A percentile compares a stretch with the other conserved stretches of the same genome.
Conservation (phyloP, 2,113 vertebrate species). For the Saccopteryx leptura region DNA sequence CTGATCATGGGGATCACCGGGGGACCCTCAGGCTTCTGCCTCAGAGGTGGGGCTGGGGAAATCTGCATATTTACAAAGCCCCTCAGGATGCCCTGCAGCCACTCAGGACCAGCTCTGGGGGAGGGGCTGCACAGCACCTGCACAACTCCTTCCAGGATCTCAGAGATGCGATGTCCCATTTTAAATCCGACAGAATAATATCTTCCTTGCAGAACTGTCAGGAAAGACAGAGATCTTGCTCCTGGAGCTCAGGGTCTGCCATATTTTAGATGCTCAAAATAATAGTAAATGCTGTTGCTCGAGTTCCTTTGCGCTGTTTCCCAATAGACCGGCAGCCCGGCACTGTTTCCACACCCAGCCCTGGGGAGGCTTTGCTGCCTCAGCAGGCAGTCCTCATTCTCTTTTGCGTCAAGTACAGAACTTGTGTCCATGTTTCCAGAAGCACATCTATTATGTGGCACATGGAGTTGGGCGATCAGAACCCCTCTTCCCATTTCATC, state of each 20-base stretch:
- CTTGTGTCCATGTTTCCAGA: background rate
- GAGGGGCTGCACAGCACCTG: background rate
- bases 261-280: background rate
- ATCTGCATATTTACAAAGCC: background rate
- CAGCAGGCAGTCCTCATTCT: background rate
- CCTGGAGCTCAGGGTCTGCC: background rate
- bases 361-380: background rate
- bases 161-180: background rate
- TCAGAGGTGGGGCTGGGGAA: background rate
- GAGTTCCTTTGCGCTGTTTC: background rate
- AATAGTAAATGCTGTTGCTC: too few species aligned
- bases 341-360: too few species aligned
- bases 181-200: background rate
- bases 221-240: background rate
- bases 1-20: background rate
- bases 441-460: background rate
- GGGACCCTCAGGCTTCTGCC: background rate
- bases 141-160: background rate
- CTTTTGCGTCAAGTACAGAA: background rate
- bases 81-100: background rate
- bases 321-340: accelerated
- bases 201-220: background rate
- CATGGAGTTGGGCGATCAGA: background rate
- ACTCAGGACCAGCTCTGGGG: background rate
- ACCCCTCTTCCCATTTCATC: background rate